A percentile compares a stretch with the other conserved stretches of the same genome.
phyloP scores from a whole-genome alignment of 1,140 invertebrate species.

The Drosophila teissieri region DNA sequence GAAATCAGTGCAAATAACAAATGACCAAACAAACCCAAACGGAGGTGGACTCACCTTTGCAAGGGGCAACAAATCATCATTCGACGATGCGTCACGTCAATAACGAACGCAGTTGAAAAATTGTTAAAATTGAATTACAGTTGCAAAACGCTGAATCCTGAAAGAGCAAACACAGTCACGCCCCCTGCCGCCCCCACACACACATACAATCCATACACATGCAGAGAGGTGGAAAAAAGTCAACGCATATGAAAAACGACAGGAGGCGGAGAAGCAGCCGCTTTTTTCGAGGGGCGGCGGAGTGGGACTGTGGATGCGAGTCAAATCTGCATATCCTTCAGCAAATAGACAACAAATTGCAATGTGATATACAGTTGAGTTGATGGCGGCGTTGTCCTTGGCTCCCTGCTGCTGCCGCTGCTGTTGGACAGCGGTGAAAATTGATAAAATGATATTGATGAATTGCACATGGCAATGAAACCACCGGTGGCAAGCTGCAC shows the following conservation, averaged over 20 bases:
- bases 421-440: slow-evolving; percentile 79
- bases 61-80: slow-evolving; percentile 67
- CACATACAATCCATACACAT: slow-evolving; percentile 4
- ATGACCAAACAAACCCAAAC: slow-evolving; percentile 64
- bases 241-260: slow-evolving; percentile 70
- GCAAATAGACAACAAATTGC: slow-evolving; percentile 83
- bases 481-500: slow-evolving; percentile 11
- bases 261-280: slow-evolving; percentile 14
- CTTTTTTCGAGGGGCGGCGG: slow-evolving; percentile 11
- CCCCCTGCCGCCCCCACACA: slow-evolving; percentile 28
- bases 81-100: slow-evolving; percentile 82
- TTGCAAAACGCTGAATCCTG: slow-evolving; percentile 80
- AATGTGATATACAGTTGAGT: slow-evolving; percentile 82
- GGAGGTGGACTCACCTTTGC: slow-evolving; percentile 2
- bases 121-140: slow-evolving; percentile 85
- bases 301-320: slow-evolving; percentile 11
- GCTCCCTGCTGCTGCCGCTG: slow-evolving; percentile 44
- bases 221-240: slow-evolving; percentile 18
- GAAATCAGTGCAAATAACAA: slow-evolving; percentile 78
- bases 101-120: slow-evolving; percentile 84
- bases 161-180: slow-evolving; percentile 70
- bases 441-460: slow-evolving; percentile 84
- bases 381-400: slow-evolving; percentile 57
- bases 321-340: slow-evolving; percentile 80
- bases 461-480: slow-evolving; percentile 80